phyloP scores from a whole-genome alignment of 2,888 invertebrate species.

The Anagyrus pseudococci region DNA sequence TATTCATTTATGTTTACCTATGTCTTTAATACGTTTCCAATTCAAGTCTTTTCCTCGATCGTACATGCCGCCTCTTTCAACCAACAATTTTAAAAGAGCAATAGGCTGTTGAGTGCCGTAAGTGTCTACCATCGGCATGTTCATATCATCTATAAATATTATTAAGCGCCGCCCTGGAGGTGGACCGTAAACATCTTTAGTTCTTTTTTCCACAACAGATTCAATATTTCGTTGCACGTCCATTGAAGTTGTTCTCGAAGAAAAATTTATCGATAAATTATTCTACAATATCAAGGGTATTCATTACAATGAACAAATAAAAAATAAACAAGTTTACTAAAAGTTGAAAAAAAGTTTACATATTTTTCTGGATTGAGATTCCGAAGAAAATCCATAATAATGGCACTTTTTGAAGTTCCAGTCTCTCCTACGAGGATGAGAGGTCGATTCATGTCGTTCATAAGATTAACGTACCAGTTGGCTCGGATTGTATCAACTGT shows the following conservation, averaged over 20 bases:
- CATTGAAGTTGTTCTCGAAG: conserved; percentile 87
- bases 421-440: conserved; percentile 88
- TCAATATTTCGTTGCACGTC: conserved; percentile 90
- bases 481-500: conserved; percentile 86
- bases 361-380: conserved; percentile 72
- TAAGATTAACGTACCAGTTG: conserved; percentile 78
- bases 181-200: conserved; percentile 89
- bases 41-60: conserved; percentile 87
- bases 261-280: conserved; percentile 86
- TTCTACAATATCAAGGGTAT: conserved; percentile 63
- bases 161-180: conserved; percentile 88
- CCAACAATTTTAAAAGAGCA: conserved; percentile 86
- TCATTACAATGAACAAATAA: background rate
- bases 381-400: conserved; percentile 81
- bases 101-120: conserved; percentile 96
- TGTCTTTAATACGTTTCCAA: conserved; percentile 88
- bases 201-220: conserved; percentile 86
- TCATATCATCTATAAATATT: conserved; percentile 93
- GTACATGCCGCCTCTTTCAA: conserved; percentile 88
- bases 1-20: conserved; percentile 64
- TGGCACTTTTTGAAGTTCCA: conserved; percentile 92
- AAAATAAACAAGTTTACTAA: background rate
- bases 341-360: conserved; percentile 63
- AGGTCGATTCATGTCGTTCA: conserved; percentile 80
- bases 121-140: conserved; percentile 88